Evolutionary conservation across 2,797 vertebrate genomes (phyloP), one percentile per base, ranked within the genome.

Genomic region (Oryzias sinensis): DNA sequence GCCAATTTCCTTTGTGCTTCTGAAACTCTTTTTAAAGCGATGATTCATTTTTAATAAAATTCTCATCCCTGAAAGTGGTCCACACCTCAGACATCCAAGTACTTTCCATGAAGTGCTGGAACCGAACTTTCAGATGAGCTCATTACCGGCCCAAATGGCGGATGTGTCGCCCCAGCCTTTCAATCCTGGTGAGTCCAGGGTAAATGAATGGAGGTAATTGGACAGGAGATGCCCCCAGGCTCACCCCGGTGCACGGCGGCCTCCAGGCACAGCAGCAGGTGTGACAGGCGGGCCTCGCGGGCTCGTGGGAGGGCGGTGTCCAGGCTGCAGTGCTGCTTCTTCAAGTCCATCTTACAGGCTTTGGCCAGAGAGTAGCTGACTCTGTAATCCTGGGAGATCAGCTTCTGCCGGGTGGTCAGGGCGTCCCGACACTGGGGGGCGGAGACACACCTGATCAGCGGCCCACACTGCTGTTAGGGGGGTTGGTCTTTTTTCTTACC

Each of bases 301-400:
- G 94, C 95, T 0, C 95, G 91, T 0, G 95, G 95, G 56, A 97
- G 91, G 52, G 93, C 96, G 56, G 94, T 94, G 77, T 98, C 96
- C 76, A 94, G 90, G 0, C 93, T 98, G 70, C 96, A 98, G 59
- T 92, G 94, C 57, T 96, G 95, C 65, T 97, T 97, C 82, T 94
- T 94, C 86, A 98, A 85, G 70, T 98, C 96, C 0, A 91, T 86
- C 68, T 97, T 96, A 65, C 96, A 98, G 64, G 96, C 96, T 77
- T 97, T 97, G 8, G 96, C 96, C 83, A 98, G 81, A 0, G 96
- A 97, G 84, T 98, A 98, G 59, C 96, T 98, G 77, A 98, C 94
- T 79, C 94, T 94, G 86, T 98, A 98, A 82, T 98, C 96, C 49
- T 98, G 96, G 47, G 94, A 95, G 3, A 98, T 98, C 58, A 98